Conservation (phyloP, 2,113 vertebrate species). For the Hemiscyllium ocellatum region DNA sequence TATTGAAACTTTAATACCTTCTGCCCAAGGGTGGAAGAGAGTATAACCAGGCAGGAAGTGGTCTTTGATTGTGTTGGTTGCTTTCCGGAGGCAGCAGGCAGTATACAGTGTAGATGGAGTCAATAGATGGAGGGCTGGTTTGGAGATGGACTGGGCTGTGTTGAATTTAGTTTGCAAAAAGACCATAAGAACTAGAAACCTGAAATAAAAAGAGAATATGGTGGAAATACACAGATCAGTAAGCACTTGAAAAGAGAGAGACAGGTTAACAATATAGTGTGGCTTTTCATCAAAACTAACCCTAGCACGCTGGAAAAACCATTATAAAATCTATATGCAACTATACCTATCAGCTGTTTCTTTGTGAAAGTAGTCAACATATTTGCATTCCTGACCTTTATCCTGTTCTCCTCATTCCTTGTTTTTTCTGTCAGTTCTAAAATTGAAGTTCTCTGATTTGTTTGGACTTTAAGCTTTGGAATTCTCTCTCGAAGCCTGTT, state of each 20-base stretch:
- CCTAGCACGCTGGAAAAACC: background rate
- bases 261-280: background rate
- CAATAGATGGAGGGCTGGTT: too few relatives aligned
- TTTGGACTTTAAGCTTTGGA: background rate
- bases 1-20: too few relatives aligned
- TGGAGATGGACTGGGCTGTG: too few relatives aligned
- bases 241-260: background rate
- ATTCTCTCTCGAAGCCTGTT: background rate
- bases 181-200: background rate
- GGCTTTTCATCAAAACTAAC: background rate
- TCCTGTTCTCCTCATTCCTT: background rate
- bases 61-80: too few relatives aligned
- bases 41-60: too few relatives aligned
- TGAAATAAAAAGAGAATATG: background rate
- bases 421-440: background rate
- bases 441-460: background rate
- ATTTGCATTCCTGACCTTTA: background rate
- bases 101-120: too few relatives aligned
- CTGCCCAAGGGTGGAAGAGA: too few relatives aligned
- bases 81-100: too few relatives aligned
- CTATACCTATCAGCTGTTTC: background rate
- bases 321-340: background rate
- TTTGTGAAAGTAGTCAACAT: background rate
- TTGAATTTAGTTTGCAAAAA: background rate
- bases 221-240: background rate